A percentile compares a stretch with the other conserved stretches of the same genome.
phyloP scores from a whole-genome alignment of 1,140 invertebrate species.

The Marisa cornuarietis region DNA sequence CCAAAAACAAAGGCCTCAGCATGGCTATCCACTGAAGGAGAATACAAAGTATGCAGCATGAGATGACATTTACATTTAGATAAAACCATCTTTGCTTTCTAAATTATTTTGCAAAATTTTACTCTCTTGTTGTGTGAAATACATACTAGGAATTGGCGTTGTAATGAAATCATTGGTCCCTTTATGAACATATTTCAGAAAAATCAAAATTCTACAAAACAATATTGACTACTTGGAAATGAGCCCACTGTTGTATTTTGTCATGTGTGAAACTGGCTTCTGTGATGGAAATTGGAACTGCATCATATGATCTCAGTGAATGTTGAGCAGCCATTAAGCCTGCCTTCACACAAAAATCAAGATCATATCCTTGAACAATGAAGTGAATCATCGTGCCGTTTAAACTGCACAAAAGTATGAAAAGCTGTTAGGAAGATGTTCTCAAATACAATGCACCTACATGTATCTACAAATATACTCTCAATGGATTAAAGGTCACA shows the following conservation, averaged over 20 bases:
- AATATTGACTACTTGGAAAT: not conserved
- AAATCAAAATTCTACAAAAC: too few species aligned
- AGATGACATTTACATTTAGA: too few species aligned
- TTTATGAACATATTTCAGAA: too few species aligned
- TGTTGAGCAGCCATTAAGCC: conserved; percentile 68
- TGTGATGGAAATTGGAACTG: conserved; percentile 64
- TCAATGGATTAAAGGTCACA: too few species aligned
- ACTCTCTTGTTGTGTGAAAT: too few species aligned
- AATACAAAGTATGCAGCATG: too few species aligned
- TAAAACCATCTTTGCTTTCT: too few species aligned
- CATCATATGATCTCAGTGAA: conserved; percentile 66
- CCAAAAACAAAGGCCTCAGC: too few species aligned
- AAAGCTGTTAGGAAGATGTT: not conserved
- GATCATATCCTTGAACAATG: conserved; percentile 65
- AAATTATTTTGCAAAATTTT: too few species aligned
- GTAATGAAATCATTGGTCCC: too few species aligned
- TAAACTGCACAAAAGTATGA: conserved; percentile 61
- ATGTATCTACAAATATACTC: not conserved
- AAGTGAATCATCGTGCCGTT: conserved; percentile 68
- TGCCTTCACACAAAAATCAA: conserved; percentile 63
- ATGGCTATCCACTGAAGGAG: too few species aligned
- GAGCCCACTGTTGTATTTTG: conserved; percentile 22
- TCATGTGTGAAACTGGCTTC: conserved; percentile 13
- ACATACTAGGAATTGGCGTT: too few species aligned
- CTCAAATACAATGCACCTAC: not conserved